These are phyloP conservation scores for Sardina pilchardus DNA, from an alignment of 2,113 vertebrate species.

Conservation along the genomic window DNA sequence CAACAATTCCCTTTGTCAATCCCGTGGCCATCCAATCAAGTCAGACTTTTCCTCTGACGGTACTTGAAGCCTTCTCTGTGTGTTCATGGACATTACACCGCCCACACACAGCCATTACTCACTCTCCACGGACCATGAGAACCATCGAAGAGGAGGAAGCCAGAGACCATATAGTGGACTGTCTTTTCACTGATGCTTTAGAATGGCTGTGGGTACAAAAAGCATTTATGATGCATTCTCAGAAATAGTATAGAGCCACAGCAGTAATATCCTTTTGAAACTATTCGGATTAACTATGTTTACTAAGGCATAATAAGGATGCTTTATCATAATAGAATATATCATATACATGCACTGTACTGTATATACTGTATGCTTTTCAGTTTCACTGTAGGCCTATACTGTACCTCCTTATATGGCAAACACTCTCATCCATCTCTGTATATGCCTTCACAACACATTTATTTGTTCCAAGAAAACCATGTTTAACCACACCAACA, in stretches of 20 bases:
- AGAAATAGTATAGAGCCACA: not conserved
- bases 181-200: not conserved
- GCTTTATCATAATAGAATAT: not conserved
- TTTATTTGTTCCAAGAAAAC: not conserved
- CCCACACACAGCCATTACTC: not conserved
- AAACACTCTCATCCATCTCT: not conserved
- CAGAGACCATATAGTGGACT: not conserved
- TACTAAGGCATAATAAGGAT: not conserved
- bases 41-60: not conserved
- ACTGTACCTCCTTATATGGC: not conserved
- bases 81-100: not conserved
- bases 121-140: not conserved
- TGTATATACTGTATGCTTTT: not conserved
- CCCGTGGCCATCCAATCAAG: constrained; percentile 8
- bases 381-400: not conserved
- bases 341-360: too few relatives aligned
- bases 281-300: not conserved
- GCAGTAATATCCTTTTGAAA: too few relatives aligned
- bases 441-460: not conserved
- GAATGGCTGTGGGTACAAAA: not conserved
- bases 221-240: not conserved
- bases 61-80: not conserved
- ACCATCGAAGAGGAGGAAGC: not conserved
- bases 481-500: not conserved
- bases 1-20: not conserved